phyloP scores from a whole-genome alignment of 2,113 vertebrate species.

The Petaurus breviceps region DNA sequence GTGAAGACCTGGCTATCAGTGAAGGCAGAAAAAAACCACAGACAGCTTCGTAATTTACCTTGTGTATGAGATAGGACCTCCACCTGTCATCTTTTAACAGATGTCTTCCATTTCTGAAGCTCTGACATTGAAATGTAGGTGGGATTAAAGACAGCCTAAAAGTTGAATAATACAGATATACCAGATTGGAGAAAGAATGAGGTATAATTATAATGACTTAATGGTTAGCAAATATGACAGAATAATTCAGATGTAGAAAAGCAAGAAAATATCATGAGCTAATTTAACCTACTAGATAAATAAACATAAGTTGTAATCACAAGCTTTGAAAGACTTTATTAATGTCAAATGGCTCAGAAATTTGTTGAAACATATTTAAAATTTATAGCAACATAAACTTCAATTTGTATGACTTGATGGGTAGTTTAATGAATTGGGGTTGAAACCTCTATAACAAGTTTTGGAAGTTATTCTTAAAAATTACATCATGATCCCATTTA shows the following conservation, averaged over 20 bases:
- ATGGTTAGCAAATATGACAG: background rate
- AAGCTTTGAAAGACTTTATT: slow-evolving; percentile 19
- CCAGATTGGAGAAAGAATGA: slow-evolving; percentile 22
- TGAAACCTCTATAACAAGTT: slow-evolving; percentile 11
- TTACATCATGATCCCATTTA: no score
- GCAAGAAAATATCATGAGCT: slow-evolving; percentile 16
- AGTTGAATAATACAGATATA: background rate
- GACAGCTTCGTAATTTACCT: background rate
- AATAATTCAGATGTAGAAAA: slow-evolving; percentile 20
- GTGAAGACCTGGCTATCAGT: background rate
- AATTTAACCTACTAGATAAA: slow-evolving; percentile 9
- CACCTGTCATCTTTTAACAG: background rate
- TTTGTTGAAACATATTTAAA: slow-evolving; percentile 49
- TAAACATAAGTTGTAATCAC: slow-evolving; percentile 27
- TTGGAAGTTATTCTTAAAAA: background rate
- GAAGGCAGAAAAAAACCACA: background rate
- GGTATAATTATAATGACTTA: slow-evolving; percentile 10
- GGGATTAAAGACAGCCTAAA: slow-evolving; percentile 20
- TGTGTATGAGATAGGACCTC: background rate
- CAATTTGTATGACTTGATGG: background rate
- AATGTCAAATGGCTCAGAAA: slow-evolving; percentile 20
- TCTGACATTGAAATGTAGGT: background rate
- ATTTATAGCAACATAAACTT: background rate
- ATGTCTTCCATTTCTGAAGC: slow-evolving; percentile 25
- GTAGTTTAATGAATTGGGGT: slow-evolving; percentile 28